A percentile compares a stretch with the other conserved stretches of the same genome.
phyloP scores from a whole-genome alignment of 1,140 invertebrate genomes.

The Mesaphorura yosii region DNA sequence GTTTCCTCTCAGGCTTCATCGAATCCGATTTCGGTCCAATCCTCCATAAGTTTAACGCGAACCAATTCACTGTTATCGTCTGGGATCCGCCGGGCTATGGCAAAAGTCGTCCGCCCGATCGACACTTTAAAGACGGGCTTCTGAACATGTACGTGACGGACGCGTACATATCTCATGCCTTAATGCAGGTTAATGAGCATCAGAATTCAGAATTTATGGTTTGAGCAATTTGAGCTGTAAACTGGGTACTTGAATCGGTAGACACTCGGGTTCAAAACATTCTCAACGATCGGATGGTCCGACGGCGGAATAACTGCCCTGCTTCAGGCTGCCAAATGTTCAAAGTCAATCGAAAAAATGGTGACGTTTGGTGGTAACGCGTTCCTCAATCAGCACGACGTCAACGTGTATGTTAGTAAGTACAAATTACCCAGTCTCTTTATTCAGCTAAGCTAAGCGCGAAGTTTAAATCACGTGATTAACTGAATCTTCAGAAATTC shows the following conservation, averaged over 20 bases:
- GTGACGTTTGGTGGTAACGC: constrained; percentile 67
- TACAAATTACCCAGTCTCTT: neutral
- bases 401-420: constrained; percentile 49
- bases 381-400: constrained; percentile 56
- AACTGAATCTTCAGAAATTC: constrained; percentile 36
- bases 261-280: constrained; percentile 50
- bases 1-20: constrained; percentile 46
- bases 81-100: constrained; percentile 83
- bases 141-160: constrained; percentile 63
- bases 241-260: constrained; percentile 35
- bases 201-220: no score
- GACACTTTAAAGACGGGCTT: constrained; percentile 47
- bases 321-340: constrained; percentile 57
- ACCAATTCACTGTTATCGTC: constrained; percentile 61
- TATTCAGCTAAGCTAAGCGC: neutral
- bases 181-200: constrained; percentile 59
- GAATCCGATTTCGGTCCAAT: constrained; percentile 73
- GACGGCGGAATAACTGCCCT: constrained; percentile 72
- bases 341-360: constrained; percentile 54
- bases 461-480: no score
- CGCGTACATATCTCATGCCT: constrained; percentile 51
- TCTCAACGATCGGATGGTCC: constrained; percentile 76
- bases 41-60: constrained; percentile 53
- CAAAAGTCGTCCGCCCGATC: constrained; percentile 62
- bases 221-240: no score